phyloP scores from a whole-genome alignment of 2,797 vertebrate genomes.

The Enteromius thamalakanensis region DNA sequence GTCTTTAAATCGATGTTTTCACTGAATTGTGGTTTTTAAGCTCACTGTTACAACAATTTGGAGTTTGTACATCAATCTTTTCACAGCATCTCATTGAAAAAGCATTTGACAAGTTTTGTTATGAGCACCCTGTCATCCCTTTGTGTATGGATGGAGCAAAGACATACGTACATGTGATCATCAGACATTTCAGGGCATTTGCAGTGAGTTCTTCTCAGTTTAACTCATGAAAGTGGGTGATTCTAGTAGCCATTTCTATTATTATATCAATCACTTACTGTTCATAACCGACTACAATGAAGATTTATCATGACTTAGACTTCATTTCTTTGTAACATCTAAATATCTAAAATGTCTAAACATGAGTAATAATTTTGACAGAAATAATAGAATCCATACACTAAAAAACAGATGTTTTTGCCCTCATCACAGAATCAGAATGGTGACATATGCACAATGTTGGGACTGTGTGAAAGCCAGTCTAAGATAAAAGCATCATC shows the following conservation, averaged over 20 bases:
- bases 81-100: constrained; percentile 46
- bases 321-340: not conserved
- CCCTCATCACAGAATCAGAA: constrained; percentile 63
- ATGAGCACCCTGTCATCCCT: not conserved
- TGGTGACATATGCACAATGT: constrained; percentile 64
- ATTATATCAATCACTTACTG: not conserved
- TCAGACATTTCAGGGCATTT: constrained; percentile 34
- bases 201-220: constrained; percentile 50
- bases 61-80: not conserved
- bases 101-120: constrained; percentile 42
- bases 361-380: not conserved
- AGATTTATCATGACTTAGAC: not conserved
- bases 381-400: not conserved
- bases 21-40: not conserved
- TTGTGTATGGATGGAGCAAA: constrained; percentile 39
- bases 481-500: constrained; percentile 52
- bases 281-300: not conserved
- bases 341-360: not conserved
- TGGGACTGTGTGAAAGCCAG: constrained; percentile 70
- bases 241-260: not conserved
- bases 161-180: constrained; percentile 42
- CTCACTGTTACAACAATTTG: not conserved
- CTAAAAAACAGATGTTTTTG: not conserved
- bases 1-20: not conserved
- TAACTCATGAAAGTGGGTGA: constrained; percentile 6